phyloP scores from a whole-genome alignment of 2,888 invertebrate species.

The Oxystoma pomonae region DNA sequence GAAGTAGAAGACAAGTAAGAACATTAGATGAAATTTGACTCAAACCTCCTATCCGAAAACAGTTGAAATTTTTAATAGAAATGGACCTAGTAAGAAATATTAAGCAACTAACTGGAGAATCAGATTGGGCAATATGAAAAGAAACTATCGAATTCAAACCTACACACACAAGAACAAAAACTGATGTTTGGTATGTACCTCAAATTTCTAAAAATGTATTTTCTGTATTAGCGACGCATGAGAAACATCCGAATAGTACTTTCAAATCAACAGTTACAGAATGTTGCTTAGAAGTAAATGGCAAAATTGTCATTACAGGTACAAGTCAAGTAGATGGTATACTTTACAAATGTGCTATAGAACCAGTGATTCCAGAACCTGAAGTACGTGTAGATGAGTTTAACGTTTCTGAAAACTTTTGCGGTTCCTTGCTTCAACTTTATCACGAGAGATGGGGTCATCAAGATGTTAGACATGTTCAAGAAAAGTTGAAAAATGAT shows the following conservation, averaged over 20 bases:
- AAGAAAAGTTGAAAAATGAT: neutral
- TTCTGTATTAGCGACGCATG: neutral
- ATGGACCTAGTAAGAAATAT: neutral
- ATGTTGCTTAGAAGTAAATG: neutral
- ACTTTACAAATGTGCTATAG: neutral
- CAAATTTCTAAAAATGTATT: neutral
- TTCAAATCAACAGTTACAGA: neutral
- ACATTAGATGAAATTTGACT: neutral
- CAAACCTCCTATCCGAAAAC: neutral
- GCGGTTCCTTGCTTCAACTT: neutral
- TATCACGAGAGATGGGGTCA: neutral
- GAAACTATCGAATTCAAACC: conserved; percentile 12
- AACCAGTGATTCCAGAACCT: neutral
- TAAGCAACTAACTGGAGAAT: neutral
- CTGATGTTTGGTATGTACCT: neutral
- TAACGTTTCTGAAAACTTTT: neutral
- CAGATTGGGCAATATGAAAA: conserved; percentile 6
- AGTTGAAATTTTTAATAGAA: too few relatives aligned
- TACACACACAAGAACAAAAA: too few relatives aligned
- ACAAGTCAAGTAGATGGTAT: neutral
- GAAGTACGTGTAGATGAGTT: neutral
- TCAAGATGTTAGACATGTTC: neutral
- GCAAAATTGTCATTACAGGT: neutral
- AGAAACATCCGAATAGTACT: neutral
- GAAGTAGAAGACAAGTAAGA: neutral